A percentile compares a stretch with the other conserved stretches of the same genome.
phyloP scores from a whole-genome alignment of 2,113 vertebrate genomes.

The Thryonomys swinderianus region DNA sequence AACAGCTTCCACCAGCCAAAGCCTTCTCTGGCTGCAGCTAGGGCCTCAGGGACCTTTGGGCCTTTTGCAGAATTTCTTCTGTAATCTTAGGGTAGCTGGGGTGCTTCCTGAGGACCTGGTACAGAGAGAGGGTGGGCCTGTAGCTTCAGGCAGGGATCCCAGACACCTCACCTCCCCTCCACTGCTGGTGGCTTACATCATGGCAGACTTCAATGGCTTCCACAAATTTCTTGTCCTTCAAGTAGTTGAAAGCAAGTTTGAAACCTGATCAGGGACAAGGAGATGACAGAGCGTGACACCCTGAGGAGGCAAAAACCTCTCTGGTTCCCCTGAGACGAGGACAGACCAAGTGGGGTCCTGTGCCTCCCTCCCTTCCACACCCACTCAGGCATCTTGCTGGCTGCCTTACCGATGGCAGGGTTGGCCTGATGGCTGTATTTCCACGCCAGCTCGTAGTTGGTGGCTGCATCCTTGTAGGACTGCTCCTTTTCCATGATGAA shows the following conservation, averaged over 20 bases:
- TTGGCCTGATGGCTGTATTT: constrained; percentile 82
- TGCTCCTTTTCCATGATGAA: constrained; percentile 89
- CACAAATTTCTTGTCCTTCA: constrained; percentile 87
- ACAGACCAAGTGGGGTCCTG: background rate
- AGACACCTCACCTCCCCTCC: accelerated
- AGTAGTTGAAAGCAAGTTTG: constrained; percentile 88
- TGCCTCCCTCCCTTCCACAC: background rate
- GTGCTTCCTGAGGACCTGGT: constrained; percentile 83
- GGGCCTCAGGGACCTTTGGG: constrained; percentile 81
- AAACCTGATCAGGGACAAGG: constrained; percentile 81
- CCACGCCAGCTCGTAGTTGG: constrained; percentile 88
- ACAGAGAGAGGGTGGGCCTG: background rate
- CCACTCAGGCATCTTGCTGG: accelerated
- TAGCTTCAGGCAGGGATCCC: background rate
- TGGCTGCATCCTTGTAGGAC: constrained; percentile 86
- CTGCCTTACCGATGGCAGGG: constrained; percentile 84
- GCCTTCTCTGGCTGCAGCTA: constrained; percentile 59
- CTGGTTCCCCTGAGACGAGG: background rate
- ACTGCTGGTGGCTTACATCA: constrained; percentile 60
- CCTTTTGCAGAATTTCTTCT: constrained; percentile 86
- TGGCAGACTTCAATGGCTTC: constrained; percentile 86
- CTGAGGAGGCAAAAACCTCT: background rate
- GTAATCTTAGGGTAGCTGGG: constrained; percentile 87
- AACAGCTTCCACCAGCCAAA: background rate
- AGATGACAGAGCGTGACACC: background rate